Base-by-base conservation (phyloP, 1,140 invertebrate genomes). In the Nomia melanderi region DNA sequence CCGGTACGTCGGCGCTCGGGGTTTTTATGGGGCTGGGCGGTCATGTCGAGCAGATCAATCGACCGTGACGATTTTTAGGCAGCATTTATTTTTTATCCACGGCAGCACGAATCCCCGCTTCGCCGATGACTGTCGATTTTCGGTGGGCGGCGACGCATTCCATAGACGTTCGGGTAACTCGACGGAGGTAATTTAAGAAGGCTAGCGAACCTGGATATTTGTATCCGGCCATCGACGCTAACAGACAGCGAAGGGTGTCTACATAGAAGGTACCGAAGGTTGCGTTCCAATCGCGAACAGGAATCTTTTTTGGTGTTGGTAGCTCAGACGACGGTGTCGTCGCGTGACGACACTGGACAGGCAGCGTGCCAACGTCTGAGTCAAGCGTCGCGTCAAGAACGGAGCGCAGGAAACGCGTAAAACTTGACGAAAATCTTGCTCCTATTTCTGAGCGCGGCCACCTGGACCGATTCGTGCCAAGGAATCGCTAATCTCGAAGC, bases 341-440 rank as follows among this genome's bases (percentile, higher is more conserved):
- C 53, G 25, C 36, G 80, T 79, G 82, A 82, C 81, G 81, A 76
- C 82, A 72, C 29, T 57, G 29, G 54, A 56, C 60, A 60, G 82
- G 82, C 82, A 82, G 12, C 11, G 50, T 67, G 82, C 82, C 80
- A 83, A 67, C 44, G 76, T 50, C 44, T 67, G 64, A 83, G 39
- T 81, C 79, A 17, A 81, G 69, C 29, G 67, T 73, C 53, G 41
- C 64, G 62, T 83, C 77, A 69, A 63, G 36, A 78, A 50, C 70
- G 65, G 64, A n/a, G 62, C 62, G 82, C 71, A 66, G 73, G 66
- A 82, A 75, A 20, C 31, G 47, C 44, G 44, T 74, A 67, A 62
- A 25, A 62, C 39, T 74, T 59, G 70, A 72, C 63, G 80, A 20
- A 69, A n/a, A 72, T 47, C 80, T 29, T n/a, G 36, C 14, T 41